These are phyloP conservation scores for Linyphia triangularis DNA, from an alignment of 2,888 invertebrate genomes.

Conservation along the genomic window DNA sequence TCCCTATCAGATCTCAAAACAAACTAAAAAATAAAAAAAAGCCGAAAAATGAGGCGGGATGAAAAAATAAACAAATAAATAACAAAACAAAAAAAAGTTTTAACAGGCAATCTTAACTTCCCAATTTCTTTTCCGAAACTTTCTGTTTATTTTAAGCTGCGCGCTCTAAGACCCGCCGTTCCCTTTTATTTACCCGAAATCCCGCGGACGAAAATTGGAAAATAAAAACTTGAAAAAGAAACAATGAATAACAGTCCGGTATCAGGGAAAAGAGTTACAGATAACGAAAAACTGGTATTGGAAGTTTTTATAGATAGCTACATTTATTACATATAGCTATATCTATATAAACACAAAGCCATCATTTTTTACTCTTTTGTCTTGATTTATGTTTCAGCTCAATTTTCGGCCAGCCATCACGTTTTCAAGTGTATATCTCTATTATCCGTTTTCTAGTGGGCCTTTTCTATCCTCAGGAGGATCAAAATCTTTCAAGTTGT, in stretches of 20 bases:
- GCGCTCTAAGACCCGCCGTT: slow-evolving; percentile 45
- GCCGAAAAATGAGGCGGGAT: slow-evolving; percentile 17
- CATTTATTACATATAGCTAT: slow-evolving; percentile 65
- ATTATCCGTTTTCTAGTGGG: slow-evolving; percentile 74
- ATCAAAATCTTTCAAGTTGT: slow-evolving; percentile 75
- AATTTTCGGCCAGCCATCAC: slow-evolving; percentile 72
- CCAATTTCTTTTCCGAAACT: slow-evolving; percentile 59
- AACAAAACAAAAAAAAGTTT: slow-evolving; percentile 33
- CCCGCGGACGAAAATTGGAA: slow-evolving; percentile 67
- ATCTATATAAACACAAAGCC: slow-evolving; percentile 63
- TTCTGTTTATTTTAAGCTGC: slow-evolving; percentile 73
- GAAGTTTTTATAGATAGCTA: slow-evolving; percentile 73
- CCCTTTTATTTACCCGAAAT: slow-evolving; percentile 65
- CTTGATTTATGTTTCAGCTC: slow-evolving; percentile 74
- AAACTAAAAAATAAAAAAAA: slow-evolving; percentile 36
- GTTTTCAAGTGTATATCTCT: slow-evolving; percentile 74
- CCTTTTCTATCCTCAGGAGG: slow-evolving; percentile 62
- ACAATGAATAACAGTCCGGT: slow-evolving; percentile 64
- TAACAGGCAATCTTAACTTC: slow-evolving; percentile 73
- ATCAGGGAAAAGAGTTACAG: slow-evolving; percentile 54
- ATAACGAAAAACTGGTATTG: slow-evolving; percentile 60
- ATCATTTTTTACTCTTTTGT: slow-evolving; percentile 71
- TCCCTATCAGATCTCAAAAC: slow-evolving; percentile 67
- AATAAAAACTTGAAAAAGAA: slow-evolving; percentile 74
- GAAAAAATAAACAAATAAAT: slow-evolving; percentile 28